Percentiles rank a stretch among this genome's conserved stretches.
These are phyloP conservation scores for Schizaphis graminum DNA, from an alignment of 2,888 invertebrate species.

Conservation along the genomic window DNA sequence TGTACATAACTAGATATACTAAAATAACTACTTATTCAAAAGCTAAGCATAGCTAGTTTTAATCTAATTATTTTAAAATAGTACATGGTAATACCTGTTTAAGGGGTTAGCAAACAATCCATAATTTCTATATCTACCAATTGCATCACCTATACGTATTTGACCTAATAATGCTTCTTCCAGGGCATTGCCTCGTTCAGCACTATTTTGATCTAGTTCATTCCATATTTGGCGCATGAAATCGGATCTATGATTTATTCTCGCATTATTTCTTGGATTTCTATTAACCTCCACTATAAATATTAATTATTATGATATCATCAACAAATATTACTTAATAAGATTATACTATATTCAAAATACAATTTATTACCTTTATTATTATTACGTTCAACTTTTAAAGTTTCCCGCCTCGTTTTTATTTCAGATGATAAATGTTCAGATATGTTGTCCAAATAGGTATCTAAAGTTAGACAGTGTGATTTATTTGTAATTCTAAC, in stretches of 20 bases:
- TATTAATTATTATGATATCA: background rate
- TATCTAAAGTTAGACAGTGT: conserved; percentile 55
- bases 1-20: background rate
- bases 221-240: conserved; percentile 17
- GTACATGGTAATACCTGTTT: conserved; percentile 37
- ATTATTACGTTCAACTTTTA: conserved; percentile 49
- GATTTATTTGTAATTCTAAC: conserved; percentile 45
- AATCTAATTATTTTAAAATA: background rate
- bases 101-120: conserved; percentile 34
- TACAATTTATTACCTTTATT: conserved; percentile 43
- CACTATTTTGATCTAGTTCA: conserved; percentile 29
- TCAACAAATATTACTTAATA: background rate
- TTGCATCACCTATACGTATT: conserved; percentile 51
- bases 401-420: conserved; percentile 24
- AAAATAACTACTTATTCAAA: background rate
- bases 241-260: conserved; percentile 33
- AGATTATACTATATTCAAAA: background rate
- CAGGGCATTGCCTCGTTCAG: conserved; percentile 48
- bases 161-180: conserved; percentile 57
- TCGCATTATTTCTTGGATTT: conserved; percentile 8
- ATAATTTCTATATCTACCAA: conserved; percentile 53
- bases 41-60: background rate
- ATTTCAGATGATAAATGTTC: conserved; percentile 50
- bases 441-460: conserved; percentile 50
- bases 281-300: background rate